Evolutionary conservation across 2,113 vertebrate species (phyloP), one percentile per base, ranked within the genome.

Genomic region (Leptodactylus fuscus): DNA sequence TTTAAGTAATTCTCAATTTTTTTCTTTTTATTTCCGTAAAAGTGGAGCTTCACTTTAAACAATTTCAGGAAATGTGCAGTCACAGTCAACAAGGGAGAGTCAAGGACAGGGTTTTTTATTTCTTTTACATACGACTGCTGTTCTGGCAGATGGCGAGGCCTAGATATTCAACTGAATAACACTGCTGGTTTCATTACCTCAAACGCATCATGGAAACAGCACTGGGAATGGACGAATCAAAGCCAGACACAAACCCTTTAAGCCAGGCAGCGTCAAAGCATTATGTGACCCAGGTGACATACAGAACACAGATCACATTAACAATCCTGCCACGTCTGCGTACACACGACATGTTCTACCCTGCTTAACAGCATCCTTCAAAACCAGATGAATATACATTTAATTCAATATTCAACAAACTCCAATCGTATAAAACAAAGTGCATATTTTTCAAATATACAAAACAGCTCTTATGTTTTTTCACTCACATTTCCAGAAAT

Each of bases 121-220:
- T 13, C 24, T 51, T 22, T 11, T 20, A 76, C 65, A 51, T 38
- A 8, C 12, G 22, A 24, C 38, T 60, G 53, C 36, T 60, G 53
- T 27, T 80, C 77, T 80, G 55, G 81, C 81, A 74, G 67, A 83
- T 82, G 81, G 62, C 18, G 27, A 24, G 3, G 81, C 18, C 46
- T 7, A 22, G 18, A 44, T 49, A 22, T n/a, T 11, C 48, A 51
- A 16, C 10, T 27, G 34, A 79, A 41, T 53, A 22, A 36, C 34
- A 60, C 34, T 36, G 32, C 65, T 53, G 71, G 62, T 34, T 49
- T 38, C 46, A 82, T 69, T 69, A 69, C 46, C 67, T 71, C 27
- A 71, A 71, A 53, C 13, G 46, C 75, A 58, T 78, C 51, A 79
- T 79, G 53, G 77, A 73, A 83, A 81, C 5, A 55, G 65, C 22